Percentiles rank a stretch among this genome's conserved stretches.
Conservation (phyloP, 2,888 invertebrate genomes). For the Keiferia lycopersicella region DNA sequence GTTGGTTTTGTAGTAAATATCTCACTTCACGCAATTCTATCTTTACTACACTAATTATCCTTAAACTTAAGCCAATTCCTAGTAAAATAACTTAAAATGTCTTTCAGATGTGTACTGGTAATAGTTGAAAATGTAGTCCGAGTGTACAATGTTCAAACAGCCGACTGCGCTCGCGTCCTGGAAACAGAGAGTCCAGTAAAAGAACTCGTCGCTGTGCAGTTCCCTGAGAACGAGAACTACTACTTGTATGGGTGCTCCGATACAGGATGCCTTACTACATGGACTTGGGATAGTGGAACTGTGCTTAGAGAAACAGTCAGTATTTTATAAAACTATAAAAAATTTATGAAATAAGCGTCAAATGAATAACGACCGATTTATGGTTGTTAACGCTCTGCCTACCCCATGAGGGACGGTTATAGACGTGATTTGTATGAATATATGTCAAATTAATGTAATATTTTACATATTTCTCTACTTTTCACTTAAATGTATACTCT, state of each 20-base stretch:
- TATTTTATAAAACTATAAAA: conserved; percentile 26
- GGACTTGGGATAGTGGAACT: conserved; percentile 76
- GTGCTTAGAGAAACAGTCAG: conserved; percentile 70
- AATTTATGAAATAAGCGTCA: background rate
- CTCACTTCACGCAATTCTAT: no score
- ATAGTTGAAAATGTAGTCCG: conserved; percentile 70
- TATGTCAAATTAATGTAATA: no score
- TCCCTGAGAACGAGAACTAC: conserved; percentile 66
- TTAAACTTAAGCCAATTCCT: background rate
- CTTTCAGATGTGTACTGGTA: conserved; percentile 66
- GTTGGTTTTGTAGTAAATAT: background rate
- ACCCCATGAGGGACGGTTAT: no score
- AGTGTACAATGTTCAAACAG: conserved; percentile 71
- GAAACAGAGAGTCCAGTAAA: conserved; percentile 61
- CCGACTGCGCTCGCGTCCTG: conserved; percentile 65
- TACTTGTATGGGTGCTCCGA: conserved; percentile 72
- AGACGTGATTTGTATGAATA: no score
- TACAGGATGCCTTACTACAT: conserved; percentile 61
- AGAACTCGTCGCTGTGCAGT: conserved; percentile 62
- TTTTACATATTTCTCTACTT: background rate
- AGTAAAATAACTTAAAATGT: background rate
- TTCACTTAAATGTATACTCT: no score
- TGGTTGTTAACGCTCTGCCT: no score
- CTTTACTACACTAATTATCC: no score
- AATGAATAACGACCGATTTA: no score